Conservation (phyloP, 2,797 vertebrate species). For the Sciurus vulgaris region DNA sequence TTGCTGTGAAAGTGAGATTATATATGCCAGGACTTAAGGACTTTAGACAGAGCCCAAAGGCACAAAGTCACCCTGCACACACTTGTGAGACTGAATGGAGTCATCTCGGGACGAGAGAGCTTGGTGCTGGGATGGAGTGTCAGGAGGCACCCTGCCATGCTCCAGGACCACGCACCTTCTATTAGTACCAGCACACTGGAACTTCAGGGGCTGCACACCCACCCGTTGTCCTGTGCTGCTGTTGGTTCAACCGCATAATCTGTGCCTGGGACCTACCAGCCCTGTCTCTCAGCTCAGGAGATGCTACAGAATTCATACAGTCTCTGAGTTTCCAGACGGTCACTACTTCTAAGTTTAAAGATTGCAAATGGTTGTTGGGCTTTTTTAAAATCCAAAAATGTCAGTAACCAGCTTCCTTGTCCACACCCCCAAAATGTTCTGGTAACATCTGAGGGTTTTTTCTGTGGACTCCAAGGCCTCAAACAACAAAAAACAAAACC, state of each 20-base stretch:
- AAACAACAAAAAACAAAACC: not conserved
- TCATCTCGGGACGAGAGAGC: not conserved
- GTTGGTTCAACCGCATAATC: rapidly evolving
- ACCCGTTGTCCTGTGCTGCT: not conserved
- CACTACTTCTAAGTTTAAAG: not conserved
- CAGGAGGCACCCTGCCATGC: rapidly evolving
- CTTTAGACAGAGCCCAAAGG: not conserved
- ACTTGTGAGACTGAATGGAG: not conserved
- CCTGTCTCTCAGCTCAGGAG: not conserved
- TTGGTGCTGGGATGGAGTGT: not conserved
- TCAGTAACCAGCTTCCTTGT: not conserved
- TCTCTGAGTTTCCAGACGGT: not conserved
- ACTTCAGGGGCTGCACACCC: not conserved
- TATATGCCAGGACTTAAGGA: not conserved
- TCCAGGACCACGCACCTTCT: rapidly evolving
- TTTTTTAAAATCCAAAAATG: not conserved
- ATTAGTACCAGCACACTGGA: not conserved
- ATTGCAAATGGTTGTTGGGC: no score
- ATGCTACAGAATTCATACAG: not conserved
- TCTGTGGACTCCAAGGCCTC: not conserved
- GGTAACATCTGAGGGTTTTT: not conserved
- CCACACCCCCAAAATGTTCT: not conserved
- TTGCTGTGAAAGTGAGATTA: not conserved
- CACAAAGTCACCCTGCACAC: not conserved
- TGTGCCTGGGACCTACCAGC: no score